Base-by-base conservation (phyloP, 2,888 invertebrate species). In the Platyscelio sp. region DNA sequence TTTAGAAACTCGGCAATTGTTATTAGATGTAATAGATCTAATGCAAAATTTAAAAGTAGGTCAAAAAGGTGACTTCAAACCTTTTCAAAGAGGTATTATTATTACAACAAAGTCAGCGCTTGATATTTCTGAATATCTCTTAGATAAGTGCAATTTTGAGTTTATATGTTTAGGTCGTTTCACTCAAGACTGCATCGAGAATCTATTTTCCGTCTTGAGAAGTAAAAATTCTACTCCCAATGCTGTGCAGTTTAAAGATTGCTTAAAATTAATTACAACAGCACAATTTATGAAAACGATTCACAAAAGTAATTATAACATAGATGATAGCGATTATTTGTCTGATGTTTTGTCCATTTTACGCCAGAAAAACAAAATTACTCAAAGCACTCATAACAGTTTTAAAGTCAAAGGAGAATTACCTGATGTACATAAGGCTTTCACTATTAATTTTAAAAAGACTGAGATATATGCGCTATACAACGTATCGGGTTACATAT, bases 161-260 rank as follows among this genome's bases (percentile, higher is more conserved):
- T 60, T 60, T 38, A 20, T 60, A 29, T 38, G n/a, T 20, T 38
- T 60, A 18, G 60, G 60, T 38, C n/a, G 38, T n/a, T 60, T 60
- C 60, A 60, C 60, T 5, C 43, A 63, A 72, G 79, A 79, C 26
- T 79, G 79, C 27, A 27, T 79, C 0, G 79, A 79, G 40, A 79
- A 79, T 79, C 13, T 71, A 13, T 79, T 79, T 71, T 63, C 71
- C 5, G 51, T 79, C 3, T 9, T 79, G 7, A 22, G 71, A 18
- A 22, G 15, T 11, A 79, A 58, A 43, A 40, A 65, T 49, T 7
- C 40, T 7, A 56, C 29, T 46, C 46, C 51, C 3, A 67, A 80
- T 74, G 72, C 33, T 33, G 33, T 33, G 9, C 80, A 80, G 26
- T 22, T 67, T 2, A 80, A 67, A 26, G 24, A 80, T 38, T 49